Conservation (phyloP, 2,113 vertebrate genomes). For the Neoarius graeffei region DNA sequence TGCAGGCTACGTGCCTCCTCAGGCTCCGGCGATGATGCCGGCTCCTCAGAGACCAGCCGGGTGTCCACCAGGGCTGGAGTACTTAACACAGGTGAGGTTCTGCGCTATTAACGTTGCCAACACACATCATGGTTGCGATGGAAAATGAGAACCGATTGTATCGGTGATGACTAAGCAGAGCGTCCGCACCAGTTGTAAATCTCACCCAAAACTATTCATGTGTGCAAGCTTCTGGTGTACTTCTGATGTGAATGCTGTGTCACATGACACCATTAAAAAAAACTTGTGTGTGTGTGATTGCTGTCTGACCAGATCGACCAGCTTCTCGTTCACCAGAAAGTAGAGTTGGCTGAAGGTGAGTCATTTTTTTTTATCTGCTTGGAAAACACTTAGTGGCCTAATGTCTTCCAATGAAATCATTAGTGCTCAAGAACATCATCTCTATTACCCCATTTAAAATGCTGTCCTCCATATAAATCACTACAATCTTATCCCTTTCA, state of each 20-base stretch:
- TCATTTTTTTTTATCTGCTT: not conserved
- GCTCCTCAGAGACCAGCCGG: constrained; percentile 42
- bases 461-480: not conserved
- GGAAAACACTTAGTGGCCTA: not conserved
- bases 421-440: not conserved
- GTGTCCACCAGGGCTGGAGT: constrained; percentile 65
- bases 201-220: not conserved
- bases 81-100: constrained; percentile 55
- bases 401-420: too few relatives aligned
- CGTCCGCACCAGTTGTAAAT: not conserved
- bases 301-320: constrained; percentile 75
- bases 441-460: not conserved
- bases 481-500: too few relatives aligned
- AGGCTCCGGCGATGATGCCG: constrained; percentile 44
- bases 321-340: constrained; percentile 84
- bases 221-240: not conserved
- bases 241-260: not conserved
- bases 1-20: constrained; percentile 38
- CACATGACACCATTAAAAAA: not conserved
- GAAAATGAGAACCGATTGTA: constrained; percentile 9
- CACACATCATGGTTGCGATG: not conserved
- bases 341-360: constrained; percentile 82
- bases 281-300: not conserved
- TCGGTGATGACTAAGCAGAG: constrained; percentile 25
- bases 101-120: not conserved